Conservation (phyloP, 2,113 vertebrate genomes). For the Chrysochloris asiatica region DNA sequence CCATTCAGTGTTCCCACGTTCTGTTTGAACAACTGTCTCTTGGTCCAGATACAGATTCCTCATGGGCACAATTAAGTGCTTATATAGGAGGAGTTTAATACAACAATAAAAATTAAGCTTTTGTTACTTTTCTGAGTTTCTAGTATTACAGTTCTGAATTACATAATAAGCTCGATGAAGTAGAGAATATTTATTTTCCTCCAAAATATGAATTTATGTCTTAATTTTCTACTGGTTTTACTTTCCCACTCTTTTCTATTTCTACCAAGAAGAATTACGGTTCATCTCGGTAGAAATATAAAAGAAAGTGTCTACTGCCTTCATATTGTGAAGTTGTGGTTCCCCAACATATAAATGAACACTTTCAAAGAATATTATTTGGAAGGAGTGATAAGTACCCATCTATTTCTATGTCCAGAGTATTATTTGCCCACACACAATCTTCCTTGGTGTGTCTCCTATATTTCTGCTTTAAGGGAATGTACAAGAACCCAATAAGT, state of each 20-base stretch:
- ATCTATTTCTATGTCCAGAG: neutral
- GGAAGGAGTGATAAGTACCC: neutral
- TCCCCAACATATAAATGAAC: neutral
- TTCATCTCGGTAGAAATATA: too few relatives aligned
- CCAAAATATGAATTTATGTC: neutral
- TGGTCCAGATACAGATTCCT: too few relatives aligned
- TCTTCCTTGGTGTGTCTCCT: neutral
- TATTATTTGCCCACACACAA: neutral
- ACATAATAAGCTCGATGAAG: neutral
- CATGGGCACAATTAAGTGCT: too few relatives aligned
- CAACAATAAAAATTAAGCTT: neutral
- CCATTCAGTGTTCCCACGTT: too few relatives aligned
- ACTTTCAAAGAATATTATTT: neutral
- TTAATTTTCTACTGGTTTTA: neutral
- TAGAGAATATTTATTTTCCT: neutral
- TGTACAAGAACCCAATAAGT: neutral
- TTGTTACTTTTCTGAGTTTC: neutral
- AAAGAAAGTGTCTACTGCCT: neutral
- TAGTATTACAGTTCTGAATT: neutral
- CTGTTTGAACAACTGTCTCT: too few relatives aligned
- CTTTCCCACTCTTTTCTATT: neutral
- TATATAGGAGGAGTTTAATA: neutral
- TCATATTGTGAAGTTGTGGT: neutral
- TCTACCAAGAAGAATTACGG: neutral
- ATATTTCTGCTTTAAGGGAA: neutral